A percentile compares a stretch with the other conserved stretches of the same genome.
phyloP scores from a whole-genome alignment of 2,888 invertebrate genomes.

The Pristionchus maxplancki region DNA sequence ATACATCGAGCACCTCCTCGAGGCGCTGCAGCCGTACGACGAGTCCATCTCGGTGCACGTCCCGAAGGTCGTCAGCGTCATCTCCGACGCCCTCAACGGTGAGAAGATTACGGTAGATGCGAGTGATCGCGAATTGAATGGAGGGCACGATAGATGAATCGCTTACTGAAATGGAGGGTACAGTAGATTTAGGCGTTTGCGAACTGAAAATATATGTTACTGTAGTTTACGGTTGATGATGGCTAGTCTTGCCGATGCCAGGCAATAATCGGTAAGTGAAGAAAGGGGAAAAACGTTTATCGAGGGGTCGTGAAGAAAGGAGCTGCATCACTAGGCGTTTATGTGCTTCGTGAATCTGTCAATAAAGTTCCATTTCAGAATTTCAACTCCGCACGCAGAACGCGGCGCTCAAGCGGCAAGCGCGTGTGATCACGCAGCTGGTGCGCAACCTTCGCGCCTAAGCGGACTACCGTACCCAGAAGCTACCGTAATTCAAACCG shows the following conservation, averaged over 20 bases:
- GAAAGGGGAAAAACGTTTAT: no score
- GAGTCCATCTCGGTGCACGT: conserved; percentile 56
- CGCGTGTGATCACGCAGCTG: conserved; percentile 53
- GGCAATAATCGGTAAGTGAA: neutral
- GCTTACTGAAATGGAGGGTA: no score
- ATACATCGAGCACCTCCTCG: conserved; percentile 62
- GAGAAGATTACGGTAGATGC: neutral
- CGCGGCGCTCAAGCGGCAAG: conserved; percentile 52
- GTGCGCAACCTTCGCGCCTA: conserved; percentile 42
- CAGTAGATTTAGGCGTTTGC: neutral
- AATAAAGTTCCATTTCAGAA: conserved; percentile 47
- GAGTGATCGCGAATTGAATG: neutral
- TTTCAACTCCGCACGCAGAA: conserved; percentile 51
- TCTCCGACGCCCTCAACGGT: conserved; percentile 58
- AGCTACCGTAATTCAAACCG: neutral
- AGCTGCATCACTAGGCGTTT: no score
- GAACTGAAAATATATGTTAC: no score
- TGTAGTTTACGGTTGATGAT: no score
- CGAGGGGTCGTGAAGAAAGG: no score
- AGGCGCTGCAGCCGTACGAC: conserved; percentile 57
- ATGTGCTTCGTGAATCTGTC: no score
- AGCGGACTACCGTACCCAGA: no score
- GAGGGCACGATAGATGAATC: neutral
- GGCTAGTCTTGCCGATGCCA: no score
- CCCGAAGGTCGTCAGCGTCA: conserved; percentile 57